phyloP scores from a whole-genome alignment of 2,797 vertebrate genomes.

The Alca torda region DNA sequence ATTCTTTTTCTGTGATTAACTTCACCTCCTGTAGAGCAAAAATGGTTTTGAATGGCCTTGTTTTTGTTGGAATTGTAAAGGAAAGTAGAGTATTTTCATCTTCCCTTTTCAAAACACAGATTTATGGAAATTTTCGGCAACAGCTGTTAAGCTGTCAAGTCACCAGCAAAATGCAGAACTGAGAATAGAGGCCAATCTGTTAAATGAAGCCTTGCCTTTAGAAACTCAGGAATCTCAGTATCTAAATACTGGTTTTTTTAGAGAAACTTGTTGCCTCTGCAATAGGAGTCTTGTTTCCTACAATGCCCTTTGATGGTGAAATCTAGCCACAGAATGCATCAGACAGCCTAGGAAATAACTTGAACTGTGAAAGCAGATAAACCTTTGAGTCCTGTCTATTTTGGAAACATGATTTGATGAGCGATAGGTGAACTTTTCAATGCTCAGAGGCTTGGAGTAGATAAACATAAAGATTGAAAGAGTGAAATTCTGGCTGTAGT shows the following conservation, averaged over 20 bases:
- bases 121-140: conserved; percentile 48
- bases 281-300: not conserved
- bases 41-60: not conserved
- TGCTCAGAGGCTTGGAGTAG: not conserved
- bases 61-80: conserved; percentile 50
- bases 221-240: not conserved
- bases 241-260: not conserved
- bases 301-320: not conserved
- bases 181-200: conserved; percentile 17
- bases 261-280: not conserved
- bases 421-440: not conserved
- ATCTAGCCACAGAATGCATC: not conserved
- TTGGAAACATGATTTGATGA: not conserved
- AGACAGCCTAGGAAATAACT: not conserved
- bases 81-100: conserved; percentile 38
- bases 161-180: conserved; percentile 34
- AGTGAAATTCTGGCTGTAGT: not conserved
- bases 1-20: not conserved
- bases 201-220: conserved; percentile 41
- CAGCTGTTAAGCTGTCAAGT: conserved; percentile 59
- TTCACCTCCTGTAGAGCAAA: not conserved
- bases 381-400: not conserved
- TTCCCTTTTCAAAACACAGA: conserved; percentile 58
- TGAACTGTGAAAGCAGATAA: not conserved
- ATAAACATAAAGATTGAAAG: not conserved